Base-by-base conservation (phyloP, 2,113 vertebrate species). In the Oenanthe oenanthe region DNA sequence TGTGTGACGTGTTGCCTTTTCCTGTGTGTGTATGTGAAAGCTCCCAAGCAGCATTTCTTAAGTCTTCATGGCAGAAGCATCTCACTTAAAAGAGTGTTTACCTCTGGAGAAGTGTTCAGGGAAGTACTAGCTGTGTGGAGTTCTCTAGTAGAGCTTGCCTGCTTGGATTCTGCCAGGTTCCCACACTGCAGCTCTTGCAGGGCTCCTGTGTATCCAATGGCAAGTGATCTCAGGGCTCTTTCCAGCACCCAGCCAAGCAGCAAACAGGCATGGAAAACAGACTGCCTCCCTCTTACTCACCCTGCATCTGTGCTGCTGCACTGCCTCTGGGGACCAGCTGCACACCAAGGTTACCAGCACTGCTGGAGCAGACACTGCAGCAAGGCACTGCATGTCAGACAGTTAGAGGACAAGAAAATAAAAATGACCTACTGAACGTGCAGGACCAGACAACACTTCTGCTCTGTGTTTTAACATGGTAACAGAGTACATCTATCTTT, bases 201-300 rank as follows among this genome's bases (percentile, higher is more conserved):
- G 32, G 15, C 34, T 76, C 18, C 48, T 66, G 34, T 40, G 32
- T 38, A 34, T 79, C 36, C 82, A 16, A 1, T 2, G 10, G 26
- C 7, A 28, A 72, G 40, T 2, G 48, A 68, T 31, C 34, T 36
- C 72, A 10, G 36, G 4, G 57, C 25, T 22, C 34, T n/a, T 68
- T 22, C 66, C 48, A 58, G 42, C 0, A 3, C 34, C 31, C 38
- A 57, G 51, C 4, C 0, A 1, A 42, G 62, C 38, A 62, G 57
- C 3, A 3, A 40, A 51, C 1, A 4, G 38, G 47, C 19, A 63
- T 0, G 2, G 22, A 50, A 21, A 71, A 15, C 7, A 17, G 47
- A 3, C 11, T 12, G 20, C 12, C 6, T 20, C 13, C n/a, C 36
- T n/a, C 36, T 63, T 36, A 7, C 26, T 12, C 18, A 6, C 29